Percentiles rank a stretch among this genome's conserved stretches.
These are phyloP conservation scores for Anoplolepis gracilipes DNA, from an alignment of 1,140 invertebrate genomes.

Conservation along the genomic window DNA sequence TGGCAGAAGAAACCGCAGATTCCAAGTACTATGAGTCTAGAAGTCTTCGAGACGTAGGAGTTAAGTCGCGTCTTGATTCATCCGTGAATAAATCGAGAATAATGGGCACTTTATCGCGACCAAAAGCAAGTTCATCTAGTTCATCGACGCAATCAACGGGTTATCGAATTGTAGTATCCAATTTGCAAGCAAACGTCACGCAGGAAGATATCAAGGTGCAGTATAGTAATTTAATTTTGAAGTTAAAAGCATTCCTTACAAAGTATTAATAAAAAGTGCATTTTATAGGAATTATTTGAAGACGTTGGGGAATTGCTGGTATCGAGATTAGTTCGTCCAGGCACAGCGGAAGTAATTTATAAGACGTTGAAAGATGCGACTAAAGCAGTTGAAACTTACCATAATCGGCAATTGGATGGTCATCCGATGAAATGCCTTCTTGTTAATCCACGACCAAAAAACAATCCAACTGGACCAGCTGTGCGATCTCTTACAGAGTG, in stretches of 20 bases:
- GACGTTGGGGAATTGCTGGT: conserved; percentile 95
- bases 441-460: conserved; percentile 90
- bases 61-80: conserved; percentile 86
- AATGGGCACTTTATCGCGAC: conserved; percentile 85
- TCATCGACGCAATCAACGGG: conserved; percentile 86
- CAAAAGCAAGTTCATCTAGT: conserved; percentile 81
- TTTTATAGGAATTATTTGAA: conserved; percentile 94
- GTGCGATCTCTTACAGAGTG: conserved; percentile 83
- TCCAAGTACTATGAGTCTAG: conserved; percentile 82
- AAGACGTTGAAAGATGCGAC: conserved; percentile 93
- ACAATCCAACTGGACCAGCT: conserved; percentile 87
- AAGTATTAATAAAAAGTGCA: background rate
- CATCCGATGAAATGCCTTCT: conserved; percentile 93
- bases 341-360: conserved; percentile 96
- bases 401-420: conserved; percentile 95
- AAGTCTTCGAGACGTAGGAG: conserved; percentile 79
- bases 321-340: conserved; percentile 93
- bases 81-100: conserved; percentile 83
- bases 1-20: conserved; percentile 80
- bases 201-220: conserved; percentile 94
- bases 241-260: background rate
- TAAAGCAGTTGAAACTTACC: conserved; percentile 95
- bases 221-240: conserved; percentile 38
- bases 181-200: conserved; percentile 93
- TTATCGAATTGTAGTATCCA: conserved; percentile 94